phyloP scores from a whole-genome alignment of 2,888 invertebrate species.

The Amaurobius ferox region DNA sequence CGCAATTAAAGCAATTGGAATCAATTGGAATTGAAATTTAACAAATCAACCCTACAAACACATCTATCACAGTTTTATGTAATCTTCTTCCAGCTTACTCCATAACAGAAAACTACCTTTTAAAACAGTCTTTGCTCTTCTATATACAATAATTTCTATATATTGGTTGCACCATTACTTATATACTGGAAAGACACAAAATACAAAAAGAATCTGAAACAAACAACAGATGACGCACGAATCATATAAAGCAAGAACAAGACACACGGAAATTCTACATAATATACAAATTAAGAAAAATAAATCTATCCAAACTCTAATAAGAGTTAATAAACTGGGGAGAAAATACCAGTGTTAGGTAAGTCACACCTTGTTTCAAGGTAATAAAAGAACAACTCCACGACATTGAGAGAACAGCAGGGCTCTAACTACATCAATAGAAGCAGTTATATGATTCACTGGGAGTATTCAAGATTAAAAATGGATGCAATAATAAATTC shows the following conservation, averaged over 20 bases:
- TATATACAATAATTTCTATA: too few relatives aligned
- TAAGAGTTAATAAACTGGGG: conserved; percentile 5
- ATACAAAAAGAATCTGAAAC: neutral
- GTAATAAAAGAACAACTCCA: neutral
- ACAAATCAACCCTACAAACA: too few relatives aligned
- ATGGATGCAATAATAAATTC: too few relatives aligned
- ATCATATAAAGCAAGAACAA: neutral
- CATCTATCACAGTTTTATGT: too few relatives aligned
- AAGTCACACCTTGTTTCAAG: conserved; percentile 39
- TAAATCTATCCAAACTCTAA: conserved; percentile 34
- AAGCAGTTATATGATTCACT: conserved; percentile 3
- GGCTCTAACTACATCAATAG: conserved; percentile 14
- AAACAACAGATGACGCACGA: neutral
- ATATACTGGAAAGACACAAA: too few relatives aligned
- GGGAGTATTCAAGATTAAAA: too few relatives aligned
- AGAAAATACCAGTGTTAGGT: conserved; percentile 70
- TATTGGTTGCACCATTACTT: too few relatives aligned
- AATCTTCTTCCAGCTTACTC: too few relatives aligned
- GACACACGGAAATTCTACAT: neutral
- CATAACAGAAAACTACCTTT: too few relatives aligned
- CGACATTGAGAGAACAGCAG: conserved; percentile 2
- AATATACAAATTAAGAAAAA: neutral
- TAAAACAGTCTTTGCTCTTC: too few relatives aligned
- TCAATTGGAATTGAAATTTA: too few relatives aligned
- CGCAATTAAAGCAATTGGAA: too few relatives aligned